Percentiles rank a stretch among this genome's conserved stretches.
Conservation (phyloP, 2,888 invertebrate species). For the Drosophila kuntzei region DNA sequence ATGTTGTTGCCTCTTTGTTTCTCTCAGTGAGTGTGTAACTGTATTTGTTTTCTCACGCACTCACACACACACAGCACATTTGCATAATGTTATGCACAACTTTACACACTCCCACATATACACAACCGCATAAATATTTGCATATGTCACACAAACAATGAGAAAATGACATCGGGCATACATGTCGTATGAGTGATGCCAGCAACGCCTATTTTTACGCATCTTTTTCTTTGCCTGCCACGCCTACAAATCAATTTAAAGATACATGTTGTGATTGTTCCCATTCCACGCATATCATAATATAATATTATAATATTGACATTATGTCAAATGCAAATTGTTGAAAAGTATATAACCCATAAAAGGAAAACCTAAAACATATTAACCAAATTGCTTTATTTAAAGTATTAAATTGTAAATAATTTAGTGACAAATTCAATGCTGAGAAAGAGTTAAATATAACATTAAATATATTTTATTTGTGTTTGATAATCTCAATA, state of each 20-base stretch:
- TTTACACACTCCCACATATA: conserved; percentile 34
- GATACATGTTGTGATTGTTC: not conserved
- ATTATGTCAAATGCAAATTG: conserved; percentile 12
- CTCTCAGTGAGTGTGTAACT: not conserved
- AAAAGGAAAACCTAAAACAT: not conserved
- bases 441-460: no score
- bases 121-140: conserved; percentile 65
- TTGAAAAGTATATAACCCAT: conserved; percentile 5
- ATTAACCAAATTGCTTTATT: conserved; percentile 1
- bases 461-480: no score
- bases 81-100: conserved; percentile 67
- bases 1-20: conserved; percentile 17
- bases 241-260: conserved; percentile 10
- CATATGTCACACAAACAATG: conserved; percentile 74
- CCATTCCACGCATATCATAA: not conserved
- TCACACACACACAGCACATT: conserved; percentile 35
- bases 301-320: conserved; percentile 5
- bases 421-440: no score
- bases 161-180: conserved; percentile 14
- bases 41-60: conserved; percentile 10
- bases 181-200: conserved; percentile 13
- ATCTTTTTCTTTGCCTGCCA: not conserved
- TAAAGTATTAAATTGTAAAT: not conserved
- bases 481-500: no score
- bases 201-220: conserved; percentile 8